Evolutionary conservation across 1,140 invertebrate species (phyloP).

Genomic region (Dendroctonus ponderosae): DNA sequence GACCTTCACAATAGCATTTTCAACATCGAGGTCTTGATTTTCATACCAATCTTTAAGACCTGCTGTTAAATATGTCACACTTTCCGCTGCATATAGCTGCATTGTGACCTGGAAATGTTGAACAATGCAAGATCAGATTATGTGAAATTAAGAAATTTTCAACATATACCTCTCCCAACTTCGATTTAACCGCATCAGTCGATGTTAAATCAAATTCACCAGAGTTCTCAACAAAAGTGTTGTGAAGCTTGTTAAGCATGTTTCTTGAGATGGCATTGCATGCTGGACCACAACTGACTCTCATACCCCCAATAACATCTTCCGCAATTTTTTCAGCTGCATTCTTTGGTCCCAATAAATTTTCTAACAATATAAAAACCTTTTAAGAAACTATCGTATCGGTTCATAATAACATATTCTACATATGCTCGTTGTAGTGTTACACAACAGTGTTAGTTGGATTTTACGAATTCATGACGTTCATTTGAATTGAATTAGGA

Average conservation of each 20-base stretch:
- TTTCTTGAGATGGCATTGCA: conserved; percentile 51
- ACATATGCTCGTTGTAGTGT: too few species aligned
- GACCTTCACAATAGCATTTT: conserved; percentile 75
- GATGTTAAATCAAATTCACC: conserved; percentile 53
- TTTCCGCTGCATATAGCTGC: conserved; percentile 72
- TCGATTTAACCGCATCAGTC: conserved; percentile 38
- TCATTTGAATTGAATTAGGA: too few species aligned
- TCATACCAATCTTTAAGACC: conserved; percentile 67
- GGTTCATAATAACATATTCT: too few species aligned
- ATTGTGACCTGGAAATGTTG: conserved; percentile 49
- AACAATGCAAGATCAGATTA: conserved; percentile 6
- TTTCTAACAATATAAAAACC: conserved; percentile 46
- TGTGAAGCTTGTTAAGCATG: conserved; percentile 54
- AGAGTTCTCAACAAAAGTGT: conserved; percentile 57
- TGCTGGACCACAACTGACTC: conserved; percentile 47
- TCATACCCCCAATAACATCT: conserved; percentile 43
- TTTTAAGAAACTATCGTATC: too few species aligned
- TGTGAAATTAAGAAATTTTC: not conserved
- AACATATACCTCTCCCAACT: conserved; percentile 39
- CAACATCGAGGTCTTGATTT: conserved; percentile 69
- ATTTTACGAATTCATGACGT: too few species aligned
- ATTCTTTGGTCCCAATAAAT: conserved; percentile 49
- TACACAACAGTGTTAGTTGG: too few species aligned
- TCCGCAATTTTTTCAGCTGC: conserved; percentile 42
- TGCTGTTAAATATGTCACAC: conserved; percentile 72